Conservation (phyloP, 2,113 vertebrate genomes). For the Eurystomus gularis region DNA sequence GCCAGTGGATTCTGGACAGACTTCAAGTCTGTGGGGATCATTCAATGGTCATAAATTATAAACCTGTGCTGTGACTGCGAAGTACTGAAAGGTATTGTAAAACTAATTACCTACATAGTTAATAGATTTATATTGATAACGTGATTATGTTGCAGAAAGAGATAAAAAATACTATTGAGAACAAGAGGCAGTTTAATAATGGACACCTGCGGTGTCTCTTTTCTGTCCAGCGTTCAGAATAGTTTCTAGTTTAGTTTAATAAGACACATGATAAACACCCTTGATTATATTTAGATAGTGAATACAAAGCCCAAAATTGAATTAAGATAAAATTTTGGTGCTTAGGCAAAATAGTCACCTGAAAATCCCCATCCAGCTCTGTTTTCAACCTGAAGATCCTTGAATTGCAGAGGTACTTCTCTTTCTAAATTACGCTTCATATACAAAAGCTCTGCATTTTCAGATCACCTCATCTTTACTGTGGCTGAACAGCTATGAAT, state of each 20-base stretch:
- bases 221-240: not conserved
- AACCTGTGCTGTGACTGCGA: not conserved
- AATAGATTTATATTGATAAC: not conserved
- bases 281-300: not conserved
- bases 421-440: not conserved
- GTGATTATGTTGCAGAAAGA: not conserved
- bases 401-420: not conserved
- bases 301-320: not conserved
- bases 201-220: not conserved
- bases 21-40: not conserved
- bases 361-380: not conserved
- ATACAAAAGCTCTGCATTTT: not conserved
- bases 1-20: not conserved
- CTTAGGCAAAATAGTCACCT: not conserved
- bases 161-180: not conserved
- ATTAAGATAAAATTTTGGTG: not conserved
- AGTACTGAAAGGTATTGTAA: not conserved
- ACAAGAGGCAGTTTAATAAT: not conserved
- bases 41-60: not conserved
- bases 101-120: not conserved
- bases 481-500: not conserved
- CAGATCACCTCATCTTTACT: not conserved
- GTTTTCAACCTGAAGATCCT: not conserved
- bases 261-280: not conserved
- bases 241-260: not conserved